Conservation (phyloP, 2,888 invertebrate genomes). For the Physocephala rufipes region DNA sequence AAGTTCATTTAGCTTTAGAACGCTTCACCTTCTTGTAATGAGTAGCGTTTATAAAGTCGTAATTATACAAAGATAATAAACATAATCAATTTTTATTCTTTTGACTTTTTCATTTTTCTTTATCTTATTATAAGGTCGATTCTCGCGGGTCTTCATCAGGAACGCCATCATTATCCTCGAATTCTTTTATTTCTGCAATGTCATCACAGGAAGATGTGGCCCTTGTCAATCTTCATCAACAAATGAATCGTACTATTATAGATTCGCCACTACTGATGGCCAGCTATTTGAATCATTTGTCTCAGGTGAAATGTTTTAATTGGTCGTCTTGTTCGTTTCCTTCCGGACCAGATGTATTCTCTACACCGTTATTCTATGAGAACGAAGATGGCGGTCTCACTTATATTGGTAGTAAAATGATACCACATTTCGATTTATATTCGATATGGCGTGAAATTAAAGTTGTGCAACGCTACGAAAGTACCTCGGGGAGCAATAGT, state of each 20-base stretch:
- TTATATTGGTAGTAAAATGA: conserved; percentile 79
- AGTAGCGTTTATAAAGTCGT: too few species aligned
- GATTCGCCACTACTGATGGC: conserved; percentile 95
- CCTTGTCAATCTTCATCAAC: conserved; percentile 92
- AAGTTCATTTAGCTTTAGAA: not conserved
- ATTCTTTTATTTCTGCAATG: conserved; percentile 88
- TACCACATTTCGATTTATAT: conserved; percentile 75
- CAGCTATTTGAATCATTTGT: conserved; percentile 91
- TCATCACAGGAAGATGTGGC: conserved; percentile 94
- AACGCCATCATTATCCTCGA: conserved; percentile 82
- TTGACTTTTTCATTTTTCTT: conserved; percentile 4
- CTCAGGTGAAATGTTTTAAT: conserved; percentile 78
- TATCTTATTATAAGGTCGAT: conserved; percentile 57
- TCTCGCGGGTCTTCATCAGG: conserved; percentile 74
- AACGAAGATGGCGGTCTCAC: conserved; percentile 79
- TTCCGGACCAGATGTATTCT: conserved; percentile 79
- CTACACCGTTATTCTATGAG: conserved; percentile 81
- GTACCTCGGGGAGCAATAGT: conserved; percentile 59
- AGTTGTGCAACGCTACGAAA: conserved; percentile 63
- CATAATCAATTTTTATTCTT: too few species aligned
- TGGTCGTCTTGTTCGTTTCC: conserved; percentile 80
- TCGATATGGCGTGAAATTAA: conserved; percentile 64
- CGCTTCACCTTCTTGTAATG: not conserved
- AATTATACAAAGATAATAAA: too few species aligned
- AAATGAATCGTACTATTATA: conserved; percentile 89